These are phyloP conservation scores for Pedicia rivosa DNA, from an alignment of 2,888 invertebrate genomes.

Conservation along the genomic window DNA sequence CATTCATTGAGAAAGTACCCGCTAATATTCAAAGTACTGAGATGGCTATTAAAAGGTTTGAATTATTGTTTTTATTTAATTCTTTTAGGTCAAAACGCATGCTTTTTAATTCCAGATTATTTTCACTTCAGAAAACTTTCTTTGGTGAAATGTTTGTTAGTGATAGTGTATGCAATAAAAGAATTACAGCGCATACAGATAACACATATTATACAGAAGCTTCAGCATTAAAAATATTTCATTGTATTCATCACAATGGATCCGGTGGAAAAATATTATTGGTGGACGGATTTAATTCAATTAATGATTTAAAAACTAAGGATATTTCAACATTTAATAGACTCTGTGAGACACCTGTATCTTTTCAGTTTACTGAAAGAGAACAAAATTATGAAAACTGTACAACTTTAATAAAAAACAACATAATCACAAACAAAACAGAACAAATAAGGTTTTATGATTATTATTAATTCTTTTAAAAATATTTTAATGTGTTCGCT, in stretches of 20 bases:
- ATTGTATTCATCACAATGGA: conserved; percentile 35
- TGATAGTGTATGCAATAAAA: conserved; percentile 58
- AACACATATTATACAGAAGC: conserved; percentile 63
- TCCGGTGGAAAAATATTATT: conserved; percentile 57
- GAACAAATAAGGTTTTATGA: conserved; percentile 38
- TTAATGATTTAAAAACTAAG: conserved; percentile 35
- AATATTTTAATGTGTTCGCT: not conserved
- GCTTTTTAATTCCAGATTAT: conserved; percentile 33
- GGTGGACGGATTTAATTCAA: conserved; percentile 57
- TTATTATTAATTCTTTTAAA: not conserved
- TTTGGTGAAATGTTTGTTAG: conserved; percentile 62
- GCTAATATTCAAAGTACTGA: conserved; percentile 26
- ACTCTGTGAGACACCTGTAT: conserved; percentile 38
- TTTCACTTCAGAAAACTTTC: conserved; percentile 48
- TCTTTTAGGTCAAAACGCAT: not conserved
- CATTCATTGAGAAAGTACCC: conserved; percentile 26
- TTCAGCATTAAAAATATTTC: conserved; percentile 47
- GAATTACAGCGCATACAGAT: conserved; percentile 56
- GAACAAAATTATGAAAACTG: conserved; percentile 38
- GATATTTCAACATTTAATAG: conserved; percentile 40
- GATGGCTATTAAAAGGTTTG: conserved; percentile 30
- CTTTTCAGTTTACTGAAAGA: conserved; percentile 49
- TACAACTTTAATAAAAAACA: conserved; percentile 41
- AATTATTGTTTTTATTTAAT: not conserved
- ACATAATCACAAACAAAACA: conserved; percentile 37